These are phyloP conservation scores for Apis dorsata DNA, from an alignment of 1,140 invertebrate species.

Conservation along the genomic window DNA sequence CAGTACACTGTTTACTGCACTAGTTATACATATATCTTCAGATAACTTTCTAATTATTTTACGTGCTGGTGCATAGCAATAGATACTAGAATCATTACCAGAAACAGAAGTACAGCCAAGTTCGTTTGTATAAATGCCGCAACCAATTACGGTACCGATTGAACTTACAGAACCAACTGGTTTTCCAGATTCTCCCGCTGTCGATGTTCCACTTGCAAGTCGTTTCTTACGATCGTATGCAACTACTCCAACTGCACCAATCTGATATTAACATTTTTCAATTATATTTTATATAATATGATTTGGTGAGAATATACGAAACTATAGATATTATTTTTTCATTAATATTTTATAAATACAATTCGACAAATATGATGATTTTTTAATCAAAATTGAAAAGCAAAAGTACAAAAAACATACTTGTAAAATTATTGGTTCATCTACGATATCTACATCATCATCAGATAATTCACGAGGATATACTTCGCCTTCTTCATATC, in stretches of 20 bases:
- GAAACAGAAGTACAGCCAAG: slow-evolving; percentile 58
- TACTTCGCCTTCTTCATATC: neutral
- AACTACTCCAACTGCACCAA: slow-evolving; percentile 58
- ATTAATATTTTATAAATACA: neutral
- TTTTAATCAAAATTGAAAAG: too few relatives aligned
- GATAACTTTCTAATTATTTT: slow-evolving; percentile 50
- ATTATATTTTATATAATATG: neutral
- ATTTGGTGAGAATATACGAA: neutral
- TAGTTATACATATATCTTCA: neutral
- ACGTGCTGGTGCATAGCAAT: slow-evolving; percentile 56
- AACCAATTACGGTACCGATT: slow-evolving; percentile 59
- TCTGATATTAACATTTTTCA: slow-evolving; percentile 9
- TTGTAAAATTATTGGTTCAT: slow-evolving; percentile 28
- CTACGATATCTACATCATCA: neutral
- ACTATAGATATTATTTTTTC: too few relatives aligned
- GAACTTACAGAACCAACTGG: slow-evolving; percentile 49
- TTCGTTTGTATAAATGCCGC: slow-evolving; percentile 62
- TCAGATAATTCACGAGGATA: neutral
- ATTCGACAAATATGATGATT: neutral
- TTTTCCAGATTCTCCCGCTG: slow-evolving; percentile 51
- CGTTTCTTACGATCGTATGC: slow-evolving; percentile 56
- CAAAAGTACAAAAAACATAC: neutral
- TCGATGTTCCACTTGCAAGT: slow-evolving; percentile 61
- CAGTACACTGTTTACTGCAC: slow-evolving; percentile 38
- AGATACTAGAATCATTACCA: slow-evolving; percentile 56